Conservation (phyloP, 2,113 vertebrate species). For the Notothenia rossii region DNA sequence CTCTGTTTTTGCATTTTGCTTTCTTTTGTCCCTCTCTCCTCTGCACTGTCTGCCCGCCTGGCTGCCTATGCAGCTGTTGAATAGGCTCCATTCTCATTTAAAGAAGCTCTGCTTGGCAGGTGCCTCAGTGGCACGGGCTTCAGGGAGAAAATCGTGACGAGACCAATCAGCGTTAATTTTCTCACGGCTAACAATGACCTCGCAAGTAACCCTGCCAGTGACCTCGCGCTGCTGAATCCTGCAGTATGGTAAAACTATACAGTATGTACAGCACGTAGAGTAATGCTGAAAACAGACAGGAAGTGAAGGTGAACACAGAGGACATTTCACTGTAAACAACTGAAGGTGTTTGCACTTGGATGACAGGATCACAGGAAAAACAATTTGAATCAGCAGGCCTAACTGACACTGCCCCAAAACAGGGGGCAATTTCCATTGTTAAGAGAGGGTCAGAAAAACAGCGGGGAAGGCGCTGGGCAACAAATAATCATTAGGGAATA, state of each 20-base stretch:
- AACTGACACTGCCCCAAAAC: slow-evolving; percentile 69
- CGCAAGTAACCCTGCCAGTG: slow-evolving; percentile 61
- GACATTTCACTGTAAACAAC: slow-evolving; percentile 80
- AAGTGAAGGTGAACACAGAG: slow-evolving; percentile 82
- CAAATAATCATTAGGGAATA: slow-evolving; percentile 37
- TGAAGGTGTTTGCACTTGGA: slow-evolving; percentile 73
- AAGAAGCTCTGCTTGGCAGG: slow-evolving; percentile 71
- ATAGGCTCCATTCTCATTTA: slow-evolving; percentile 72
- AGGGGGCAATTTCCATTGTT: slow-evolving; percentile 28
- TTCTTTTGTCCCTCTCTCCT: slow-evolving; percentile 58
- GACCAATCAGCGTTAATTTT: slow-evolving; percentile 75
- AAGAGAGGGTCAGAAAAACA: slow-evolving; percentile 20
- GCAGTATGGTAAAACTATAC: slow-evolving; percentile 62
- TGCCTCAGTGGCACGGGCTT: slow-evolving; percentile 63
- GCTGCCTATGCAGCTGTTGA: slow-evolving; percentile 73
- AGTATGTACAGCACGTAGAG: slow-evolving; percentile 78
- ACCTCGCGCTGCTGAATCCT: slow-evolving; percentile 54
- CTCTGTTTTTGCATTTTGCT: slow-evolving; percentile 65
- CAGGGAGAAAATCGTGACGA: slow-evolving; percentile 51
- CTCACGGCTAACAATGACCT: slow-evolving; percentile 69
- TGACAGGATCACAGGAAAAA: slow-evolving; percentile 79
- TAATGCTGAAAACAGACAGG: slow-evolving; percentile 73
- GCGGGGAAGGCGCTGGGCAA: slow-evolving; percentile 9
- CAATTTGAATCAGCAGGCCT: slow-evolving; percentile 73
- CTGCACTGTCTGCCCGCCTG: slow-evolving; percentile 59